A percentile compares a stretch with the other conserved stretches of the same genome.
Conservation (phyloP, 1,140 invertebrate genomes). For the Leptonema lineaticorne region DNA sequence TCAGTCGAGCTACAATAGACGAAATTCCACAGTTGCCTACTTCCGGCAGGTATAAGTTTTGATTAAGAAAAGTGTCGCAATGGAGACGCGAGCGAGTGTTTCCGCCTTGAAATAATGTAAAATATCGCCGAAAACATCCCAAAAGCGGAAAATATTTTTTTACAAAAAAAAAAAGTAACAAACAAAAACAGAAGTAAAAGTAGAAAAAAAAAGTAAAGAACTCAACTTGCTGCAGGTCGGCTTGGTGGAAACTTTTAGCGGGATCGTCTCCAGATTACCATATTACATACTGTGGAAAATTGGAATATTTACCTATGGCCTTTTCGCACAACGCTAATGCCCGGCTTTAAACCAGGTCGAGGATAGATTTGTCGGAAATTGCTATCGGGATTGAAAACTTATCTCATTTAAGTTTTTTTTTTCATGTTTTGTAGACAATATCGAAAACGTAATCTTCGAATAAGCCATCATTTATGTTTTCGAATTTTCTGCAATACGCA, state of each 20-base stretch:
- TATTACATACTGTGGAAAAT: constrained; percentile 29
- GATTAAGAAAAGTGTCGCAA: neutral
- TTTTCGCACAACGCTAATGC: constrained; percentile 16
- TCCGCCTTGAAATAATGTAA: constrained; percentile 2
- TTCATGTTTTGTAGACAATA: neutral
- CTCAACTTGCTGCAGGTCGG: neutral
- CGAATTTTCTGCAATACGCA: too few relatives aligned
- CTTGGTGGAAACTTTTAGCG: constrained; percentile 17
- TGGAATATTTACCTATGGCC: constrained; percentile 26
- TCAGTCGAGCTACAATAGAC: too few relatives aligned
- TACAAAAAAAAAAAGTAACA: too few relatives aligned
- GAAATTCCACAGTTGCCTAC: too few relatives aligned
- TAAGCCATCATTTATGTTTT: neutral
- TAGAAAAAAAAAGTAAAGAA: too few relatives aligned
- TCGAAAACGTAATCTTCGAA: neutral
- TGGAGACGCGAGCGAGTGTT: neutral
- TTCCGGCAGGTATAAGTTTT: too few relatives aligned
- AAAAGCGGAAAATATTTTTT: neutral
- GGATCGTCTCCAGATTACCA: constrained; percentile 24
- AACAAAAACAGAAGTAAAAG: too few relatives aligned
- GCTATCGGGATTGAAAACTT: constrained; percentile 21
- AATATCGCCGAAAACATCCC: constrained; percentile 2
- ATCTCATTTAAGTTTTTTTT: constrained; percentile 30
- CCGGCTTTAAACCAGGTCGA: constrained; percentile 17
- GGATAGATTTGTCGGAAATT: constrained; percentile 11